phyloP scores from a whole-genome alignment of 2,113 vertebrate species.

The Aleadryas rufinucha region DNA sequence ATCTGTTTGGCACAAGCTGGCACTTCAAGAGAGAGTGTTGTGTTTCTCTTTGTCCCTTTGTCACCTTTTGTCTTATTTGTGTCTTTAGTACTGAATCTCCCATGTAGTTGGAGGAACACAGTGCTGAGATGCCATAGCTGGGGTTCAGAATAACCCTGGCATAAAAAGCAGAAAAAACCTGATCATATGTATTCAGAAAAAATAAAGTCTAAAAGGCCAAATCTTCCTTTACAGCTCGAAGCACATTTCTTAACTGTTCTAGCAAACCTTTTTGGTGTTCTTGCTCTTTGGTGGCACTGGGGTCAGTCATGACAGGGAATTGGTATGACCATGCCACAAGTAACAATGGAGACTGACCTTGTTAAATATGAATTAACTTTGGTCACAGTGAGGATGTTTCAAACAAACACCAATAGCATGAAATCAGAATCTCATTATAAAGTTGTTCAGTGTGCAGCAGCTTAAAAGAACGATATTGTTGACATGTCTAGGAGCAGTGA shows the following conservation, averaged over 20 bases:
- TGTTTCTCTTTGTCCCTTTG: not conserved
- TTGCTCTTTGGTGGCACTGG: not conserved
- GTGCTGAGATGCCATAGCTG: not conserved
- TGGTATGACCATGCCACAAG: not conserved
- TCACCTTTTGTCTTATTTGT: not conserved
- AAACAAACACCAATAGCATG: not conserved
- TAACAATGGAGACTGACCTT: rapidly evolving
- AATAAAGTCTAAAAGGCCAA: not conserved
- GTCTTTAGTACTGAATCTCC: not conserved
- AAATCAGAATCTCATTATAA: not conserved
- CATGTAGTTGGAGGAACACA: not conserved
- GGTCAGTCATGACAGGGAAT: not conserved
- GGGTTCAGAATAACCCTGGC: not conserved
- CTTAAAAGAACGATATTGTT: not conserved
- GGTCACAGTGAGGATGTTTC: not conserved
- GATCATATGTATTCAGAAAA: not conserved
- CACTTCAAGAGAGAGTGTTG: not conserved
- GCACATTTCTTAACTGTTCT: not conserved
- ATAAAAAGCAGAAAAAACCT: not conserved
- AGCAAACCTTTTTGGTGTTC: not conserved
- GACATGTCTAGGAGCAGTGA: not conserved
- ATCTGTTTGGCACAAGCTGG: not conserved
- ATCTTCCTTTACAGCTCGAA: not conserved
- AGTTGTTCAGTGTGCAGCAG: not conserved
- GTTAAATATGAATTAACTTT: not conserved